phyloP scores from a whole-genome alignment of 2,797 vertebrate genomes.

The Pseudomugil gertrudae region DNA sequence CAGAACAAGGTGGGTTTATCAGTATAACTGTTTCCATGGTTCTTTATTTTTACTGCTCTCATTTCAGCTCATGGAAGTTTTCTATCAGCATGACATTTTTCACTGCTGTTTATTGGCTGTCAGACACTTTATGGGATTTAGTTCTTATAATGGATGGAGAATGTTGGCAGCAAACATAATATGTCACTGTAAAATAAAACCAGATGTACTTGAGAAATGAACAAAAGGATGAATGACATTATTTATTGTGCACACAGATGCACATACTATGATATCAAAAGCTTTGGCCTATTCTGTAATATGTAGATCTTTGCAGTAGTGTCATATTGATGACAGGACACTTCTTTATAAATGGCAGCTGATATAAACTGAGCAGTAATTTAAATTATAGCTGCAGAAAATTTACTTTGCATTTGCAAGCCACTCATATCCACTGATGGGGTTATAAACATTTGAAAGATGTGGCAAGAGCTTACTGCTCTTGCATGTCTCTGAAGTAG shows the following conservation, averaged over 20 bases:
- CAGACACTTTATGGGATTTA: conserved; percentile 30
- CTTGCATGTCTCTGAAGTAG: conserved; percentile 19
- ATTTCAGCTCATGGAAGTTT: conserved; percentile 39
- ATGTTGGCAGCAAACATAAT: conserved; percentile 16
- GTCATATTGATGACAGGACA: conserved; percentile 14
- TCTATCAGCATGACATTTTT: conserved; percentile 39
- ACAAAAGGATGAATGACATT: no score
- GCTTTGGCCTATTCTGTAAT: neutral
- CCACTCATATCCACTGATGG: conserved; percentile 21
- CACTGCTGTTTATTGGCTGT: conserved; percentile 46
- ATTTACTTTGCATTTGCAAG: conserved; percentile 33
- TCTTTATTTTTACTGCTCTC: conserved; percentile 35
- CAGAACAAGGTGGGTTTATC: conserved; percentile 25
- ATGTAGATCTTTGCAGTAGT: conserved; percentile 5
- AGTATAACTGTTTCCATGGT: conserved; percentile 29
- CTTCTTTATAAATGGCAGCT: conserved; percentile 14
- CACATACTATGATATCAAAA: conserved; percentile 33
- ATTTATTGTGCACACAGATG: conserved; percentile 14
- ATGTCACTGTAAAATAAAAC: conserved; percentile 21
- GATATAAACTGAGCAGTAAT: conserved; percentile 36
- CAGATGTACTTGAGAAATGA: conserved; percentile 28
- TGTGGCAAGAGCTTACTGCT: conserved; percentile 29
- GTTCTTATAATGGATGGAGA: conserved; percentile 34
- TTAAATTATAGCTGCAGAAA: conserved; percentile 20
- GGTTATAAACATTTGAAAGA: conserved; percentile 50